These are phyloP conservation scores for Parauchenoglanis ngamensis DNA, from an alignment of 2,797 vertebrate genomes.

Conservation along the genomic window DNA sequence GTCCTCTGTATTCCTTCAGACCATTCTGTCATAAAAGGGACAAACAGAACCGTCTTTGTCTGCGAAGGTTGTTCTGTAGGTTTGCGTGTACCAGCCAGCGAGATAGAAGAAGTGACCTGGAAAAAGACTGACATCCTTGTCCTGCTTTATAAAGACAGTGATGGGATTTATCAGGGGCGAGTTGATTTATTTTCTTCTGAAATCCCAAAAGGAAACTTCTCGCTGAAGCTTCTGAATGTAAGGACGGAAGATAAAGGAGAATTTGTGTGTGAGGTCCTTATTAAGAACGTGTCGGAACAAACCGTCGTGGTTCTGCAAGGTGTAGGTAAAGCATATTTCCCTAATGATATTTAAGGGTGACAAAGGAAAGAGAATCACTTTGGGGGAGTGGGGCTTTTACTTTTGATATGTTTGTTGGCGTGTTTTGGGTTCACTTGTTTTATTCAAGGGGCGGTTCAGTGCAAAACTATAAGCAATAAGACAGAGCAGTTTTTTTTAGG, in stretches of 20 bases:
- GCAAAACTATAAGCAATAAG: too few relatives aligned
- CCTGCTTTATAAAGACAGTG: conserved; percentile 29
- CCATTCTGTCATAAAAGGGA: neutral
- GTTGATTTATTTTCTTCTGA: conserved; percentile 1
- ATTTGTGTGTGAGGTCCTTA: conserved; percentile 44
- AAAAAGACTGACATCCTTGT: conserved; percentile 14
- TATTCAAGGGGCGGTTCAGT: too few relatives aligned
- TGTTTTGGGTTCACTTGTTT: too few relatives aligned
- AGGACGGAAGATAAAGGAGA: conserved; percentile 47
- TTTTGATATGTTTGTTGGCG: too few relatives aligned
- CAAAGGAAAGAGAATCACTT: too few relatives aligned
- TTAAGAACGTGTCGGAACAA: neutral
- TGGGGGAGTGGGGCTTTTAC: too few relatives aligned
- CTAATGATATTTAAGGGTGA: too few relatives aligned
- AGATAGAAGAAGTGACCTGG: conserved; percentile 32
- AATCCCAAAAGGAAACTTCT: conserved; percentile 50
- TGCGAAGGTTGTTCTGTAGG: conserved; percentile 40
- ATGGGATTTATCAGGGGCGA: conserved; percentile 19
- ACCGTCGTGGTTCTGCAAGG: neutral
- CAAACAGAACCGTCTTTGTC: neutral
- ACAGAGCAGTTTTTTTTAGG: too few relatives aligned
- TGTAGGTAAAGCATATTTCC: conserved; percentile 31
- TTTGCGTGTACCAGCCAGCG: neutral
- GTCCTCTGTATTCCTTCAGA: too few relatives aligned
- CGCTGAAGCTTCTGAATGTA: conserved; percentile 38